phyloP scores from a whole-genome alignment of 2,113 vertebrate species.

The Neodontobutis hainanensis region DNA sequence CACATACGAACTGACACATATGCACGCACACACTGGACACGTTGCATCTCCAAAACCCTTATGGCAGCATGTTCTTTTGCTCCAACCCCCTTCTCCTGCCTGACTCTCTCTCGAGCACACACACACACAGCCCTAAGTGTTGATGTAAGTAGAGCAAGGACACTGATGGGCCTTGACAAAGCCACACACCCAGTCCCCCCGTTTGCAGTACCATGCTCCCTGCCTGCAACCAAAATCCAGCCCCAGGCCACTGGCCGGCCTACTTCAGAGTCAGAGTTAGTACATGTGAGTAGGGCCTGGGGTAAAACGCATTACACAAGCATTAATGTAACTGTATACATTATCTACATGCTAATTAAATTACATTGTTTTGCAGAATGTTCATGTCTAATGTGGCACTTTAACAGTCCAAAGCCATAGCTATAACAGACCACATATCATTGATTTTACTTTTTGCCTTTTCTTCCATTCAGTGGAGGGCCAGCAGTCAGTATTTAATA shows the following conservation, averaged over 20 bases:
- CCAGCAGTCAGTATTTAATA: neutral
- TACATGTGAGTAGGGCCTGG: slow-evolving; percentile 46
- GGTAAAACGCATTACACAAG: slow-evolving; percentile 38
- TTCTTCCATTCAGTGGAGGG: neutral
- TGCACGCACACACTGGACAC: slow-evolving; percentile 21
- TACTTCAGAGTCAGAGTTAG: slow-evolving; percentile 60
- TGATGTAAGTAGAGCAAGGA: slow-evolving; percentile 75
- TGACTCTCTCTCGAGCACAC: slow-evolving; percentile 22
- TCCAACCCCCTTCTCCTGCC: slow-evolving; percentile 26
- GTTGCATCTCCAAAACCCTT: slow-evolving; percentile 61
- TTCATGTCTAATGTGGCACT: neutral
- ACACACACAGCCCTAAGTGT: slow-evolving; percentile 58
- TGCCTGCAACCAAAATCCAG: slow-evolving; percentile 68
- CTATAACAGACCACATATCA: too few species aligned
- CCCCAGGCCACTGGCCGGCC: slow-evolving; percentile 63
- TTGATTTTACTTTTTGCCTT: neutral
- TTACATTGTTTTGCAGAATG: neutral
- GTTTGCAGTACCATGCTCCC: slow-evolving; percentile 51
- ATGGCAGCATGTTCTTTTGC: slow-evolving; percentile 69
- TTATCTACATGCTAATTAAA: slow-evolving; percentile 1
- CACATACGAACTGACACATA: slow-evolving; percentile 5
- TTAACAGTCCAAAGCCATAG: too few species aligned
- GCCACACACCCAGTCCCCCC: slow-evolving; percentile 65
- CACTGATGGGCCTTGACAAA: slow-evolving; percentile 78
- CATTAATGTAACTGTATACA: slow-evolving; percentile 24